A percentile compares a stretch with the other conserved stretches of the same genome.
Conservation (phyloP, 2,888 invertebrate species). For the Corythucha ciliata region DNA sequence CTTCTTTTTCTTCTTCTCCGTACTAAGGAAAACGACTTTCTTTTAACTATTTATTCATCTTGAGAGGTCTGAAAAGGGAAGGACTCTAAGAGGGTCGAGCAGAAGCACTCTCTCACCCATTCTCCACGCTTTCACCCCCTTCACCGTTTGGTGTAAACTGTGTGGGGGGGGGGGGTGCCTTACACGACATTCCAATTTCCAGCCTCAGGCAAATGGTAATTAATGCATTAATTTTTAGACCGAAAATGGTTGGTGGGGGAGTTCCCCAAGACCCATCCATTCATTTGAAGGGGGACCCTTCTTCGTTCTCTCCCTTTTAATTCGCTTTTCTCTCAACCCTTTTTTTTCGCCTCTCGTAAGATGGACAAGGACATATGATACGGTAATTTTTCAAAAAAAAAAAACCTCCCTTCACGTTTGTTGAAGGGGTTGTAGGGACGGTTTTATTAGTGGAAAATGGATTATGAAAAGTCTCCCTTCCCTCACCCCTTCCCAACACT, state of each 20-base stretch:
- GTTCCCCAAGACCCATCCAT: slow-evolving; percentile 26
- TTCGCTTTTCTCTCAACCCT: slow-evolving; percentile 36
- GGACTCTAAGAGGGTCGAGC: background rate
- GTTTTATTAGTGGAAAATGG: slow-evolving; percentile 25
- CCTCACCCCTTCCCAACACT: slow-evolving; percentile 9
- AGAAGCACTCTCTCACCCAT: slow-evolving; percentile 6
- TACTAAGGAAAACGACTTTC: no score
- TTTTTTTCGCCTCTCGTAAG: slow-evolving; percentile 21
- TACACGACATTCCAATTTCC: slow-evolving; percentile 33
- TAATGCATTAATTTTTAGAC: slow-evolving; percentile 38
- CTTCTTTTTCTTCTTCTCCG: no score
- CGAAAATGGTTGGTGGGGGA: no score
- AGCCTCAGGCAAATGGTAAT: slow-evolving; percentile 36
- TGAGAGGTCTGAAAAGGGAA: slow-evolving; percentile 12
- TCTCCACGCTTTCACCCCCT: slow-evolving; percentile 4
- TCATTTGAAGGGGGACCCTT: slow-evolving; percentile 23
- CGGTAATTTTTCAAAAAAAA: slow-evolving; percentile 27
- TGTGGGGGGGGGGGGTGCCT: no score
- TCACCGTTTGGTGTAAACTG: no score
- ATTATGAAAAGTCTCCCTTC: slow-evolving; percentile 23
- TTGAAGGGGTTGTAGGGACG: slow-evolving; percentile 5
- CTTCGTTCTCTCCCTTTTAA: slow-evolving; percentile 7
- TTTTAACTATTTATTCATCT: slow-evolving; percentile 27
- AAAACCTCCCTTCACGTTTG: background rate
- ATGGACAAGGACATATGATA: slow-evolving; percentile 30